Conservation (phyloP, 2,113 vertebrate genomes). For the Lagenorhynchus albirostris region DNA sequence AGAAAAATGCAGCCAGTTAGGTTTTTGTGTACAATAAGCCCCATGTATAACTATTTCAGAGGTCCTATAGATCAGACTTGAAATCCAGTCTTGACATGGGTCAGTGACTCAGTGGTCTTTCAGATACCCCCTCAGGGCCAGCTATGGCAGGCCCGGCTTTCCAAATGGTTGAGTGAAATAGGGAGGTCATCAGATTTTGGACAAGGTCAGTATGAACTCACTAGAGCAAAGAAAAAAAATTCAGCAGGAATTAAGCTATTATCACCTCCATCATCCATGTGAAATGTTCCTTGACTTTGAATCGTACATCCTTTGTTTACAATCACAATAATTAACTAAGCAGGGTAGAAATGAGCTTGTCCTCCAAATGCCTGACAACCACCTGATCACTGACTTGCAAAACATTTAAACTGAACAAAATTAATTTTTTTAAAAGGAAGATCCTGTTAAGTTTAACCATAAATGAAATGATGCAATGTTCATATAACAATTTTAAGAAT, state of each 20-base stretch:
- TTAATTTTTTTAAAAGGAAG: not conserved
- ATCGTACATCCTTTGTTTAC: slow-evolving; percentile 78
- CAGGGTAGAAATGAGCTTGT: slow-evolving; percentile 61
- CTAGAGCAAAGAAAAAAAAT: slow-evolving; percentile 91
- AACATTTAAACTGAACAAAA: slow-evolving; percentile 29
- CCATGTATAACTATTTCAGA: slow-evolving; percentile 81
- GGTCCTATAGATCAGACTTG: slow-evolving; percentile 87
- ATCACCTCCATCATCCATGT: slow-evolving; percentile 87
- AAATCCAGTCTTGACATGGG: slow-evolving; percentile 92
- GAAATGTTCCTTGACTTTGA: slow-evolving; percentile 82
- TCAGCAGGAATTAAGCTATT: slow-evolving; percentile 91
- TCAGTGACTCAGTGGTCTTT: slow-evolving; percentile 89
- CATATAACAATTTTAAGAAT: not conserved
- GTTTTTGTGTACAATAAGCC: slow-evolving; percentile 83
- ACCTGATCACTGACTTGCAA: slow-evolving; percentile 55
- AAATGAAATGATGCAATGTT: not conserved
- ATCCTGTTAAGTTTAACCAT: not conserved
- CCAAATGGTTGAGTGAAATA: slow-evolving; percentile 83
- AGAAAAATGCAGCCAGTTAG: slow-evolving; percentile 64
- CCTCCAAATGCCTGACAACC: slow-evolving; percentile 61
- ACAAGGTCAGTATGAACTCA: slow-evolving; percentile 89
- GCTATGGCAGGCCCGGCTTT: slow-evolving; percentile 80
- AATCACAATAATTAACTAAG: slow-evolving; percentile 74
- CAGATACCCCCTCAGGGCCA: slow-evolving; percentile 85
- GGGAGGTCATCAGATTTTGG: slow-evolving; percentile 91